These are phyloP conservation scores for Lordiphosa mommai DNA, from an alignment of 1,140 invertebrate species.

Conservation along the genomic window DNA sequence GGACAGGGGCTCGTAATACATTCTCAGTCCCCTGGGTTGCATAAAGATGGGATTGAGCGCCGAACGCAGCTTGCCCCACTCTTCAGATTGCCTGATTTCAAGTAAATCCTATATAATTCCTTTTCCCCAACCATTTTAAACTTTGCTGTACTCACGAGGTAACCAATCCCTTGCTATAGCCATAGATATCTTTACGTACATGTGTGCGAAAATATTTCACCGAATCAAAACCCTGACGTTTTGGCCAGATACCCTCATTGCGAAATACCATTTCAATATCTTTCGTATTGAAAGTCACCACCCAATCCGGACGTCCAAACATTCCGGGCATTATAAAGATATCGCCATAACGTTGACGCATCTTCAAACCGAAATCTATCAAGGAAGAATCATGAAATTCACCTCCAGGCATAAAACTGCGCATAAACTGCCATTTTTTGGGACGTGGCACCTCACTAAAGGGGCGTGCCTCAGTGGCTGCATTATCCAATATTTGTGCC, in stretches of 20 bases:
- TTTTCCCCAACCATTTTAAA: not conserved
- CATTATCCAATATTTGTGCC: not conserved
- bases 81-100: slow-evolving; percentile 30
- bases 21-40: slow-evolving; percentile 48
- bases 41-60: slow-evolving; percentile 63
- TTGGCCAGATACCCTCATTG: slow-evolving; percentile 71
- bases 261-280: slow-evolving; percentile 61
- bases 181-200: slow-evolving; percentile 33
- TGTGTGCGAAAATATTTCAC: slow-evolving; percentile 45
- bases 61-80: slow-evolving; percentile 46
- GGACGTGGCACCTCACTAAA: slow-evolving; percentile 40
- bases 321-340: slow-evolving; percentile 52
- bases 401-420: slow-evolving; percentile 49
- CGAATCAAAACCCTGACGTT: slow-evolving; percentile 45
- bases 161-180: slow-evolving; percentile 28
- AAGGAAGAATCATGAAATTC: slow-evolving; percentile 41
- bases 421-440: slow-evolving; percentile 33
- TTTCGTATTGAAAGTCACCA: slow-evolving; percentile 45
- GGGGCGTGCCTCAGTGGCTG: not conserved
- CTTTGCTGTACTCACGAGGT: slow-evolving; percentile 25
- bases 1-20: slow-evolving; percentile 50
- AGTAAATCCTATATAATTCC: too few relatives aligned
- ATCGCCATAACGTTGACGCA: slow-evolving; percentile 54
- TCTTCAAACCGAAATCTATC: slow-evolving; percentile 17
- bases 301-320: slow-evolving; percentile 52